Evolutionary conservation across 2,113 vertebrate genomes (phyloP).

Genomic region (Nyctibius bracteatus): DNA sequence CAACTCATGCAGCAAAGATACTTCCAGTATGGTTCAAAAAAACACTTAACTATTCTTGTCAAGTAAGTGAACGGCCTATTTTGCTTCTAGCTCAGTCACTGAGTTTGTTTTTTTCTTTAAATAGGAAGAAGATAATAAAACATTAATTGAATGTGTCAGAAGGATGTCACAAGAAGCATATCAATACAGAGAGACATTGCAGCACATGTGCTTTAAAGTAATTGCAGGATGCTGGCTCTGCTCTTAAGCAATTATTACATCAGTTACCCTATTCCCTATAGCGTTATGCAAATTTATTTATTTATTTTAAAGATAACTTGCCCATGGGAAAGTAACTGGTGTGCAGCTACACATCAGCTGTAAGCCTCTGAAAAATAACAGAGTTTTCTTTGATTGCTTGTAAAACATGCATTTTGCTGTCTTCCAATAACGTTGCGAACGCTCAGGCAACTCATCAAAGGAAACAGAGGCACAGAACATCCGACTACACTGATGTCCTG

Average conservation of each 20-base stretch:
- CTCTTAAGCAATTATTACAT: slow-evolving; percentile 72
- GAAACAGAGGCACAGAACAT: not conserved
- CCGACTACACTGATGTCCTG: not conserved
- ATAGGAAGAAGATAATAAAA: slow-evolving; percentile 63
- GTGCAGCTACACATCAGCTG: not conserved
- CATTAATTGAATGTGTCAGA: slow-evolving; percentile 70
- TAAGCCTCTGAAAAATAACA: slow-evolving; percentile 11
- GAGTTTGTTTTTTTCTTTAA: not conserved
- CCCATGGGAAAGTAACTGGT: slow-evolving; percentile 51
- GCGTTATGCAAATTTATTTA: slow-evolving; percentile 55
- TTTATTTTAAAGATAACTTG: slow-evolving; percentile 65
- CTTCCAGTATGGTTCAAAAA: not conserved
- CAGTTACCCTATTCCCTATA: slow-evolving; percentile 63
- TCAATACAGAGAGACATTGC: slow-evolving; percentile 42
- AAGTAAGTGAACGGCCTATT: slow-evolving; percentile 17
- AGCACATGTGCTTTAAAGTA: slow-evolving; percentile 59
- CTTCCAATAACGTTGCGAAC: not conserved
- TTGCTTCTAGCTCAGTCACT: slow-evolving; percentile 7
- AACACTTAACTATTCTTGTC: slow-evolving; percentile 5
- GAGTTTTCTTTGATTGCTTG: not conserved
- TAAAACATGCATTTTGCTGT: not conserved
- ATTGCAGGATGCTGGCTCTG: slow-evolving; percentile 65
- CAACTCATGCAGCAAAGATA: not conserved
- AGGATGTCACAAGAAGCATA: slow-evolving; percentile 56
- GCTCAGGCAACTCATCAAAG: not conserved